phyloP scores from a whole-genome alignment of 2,113 vertebrate genomes.

The Elgaria multicarinata region DNA sequence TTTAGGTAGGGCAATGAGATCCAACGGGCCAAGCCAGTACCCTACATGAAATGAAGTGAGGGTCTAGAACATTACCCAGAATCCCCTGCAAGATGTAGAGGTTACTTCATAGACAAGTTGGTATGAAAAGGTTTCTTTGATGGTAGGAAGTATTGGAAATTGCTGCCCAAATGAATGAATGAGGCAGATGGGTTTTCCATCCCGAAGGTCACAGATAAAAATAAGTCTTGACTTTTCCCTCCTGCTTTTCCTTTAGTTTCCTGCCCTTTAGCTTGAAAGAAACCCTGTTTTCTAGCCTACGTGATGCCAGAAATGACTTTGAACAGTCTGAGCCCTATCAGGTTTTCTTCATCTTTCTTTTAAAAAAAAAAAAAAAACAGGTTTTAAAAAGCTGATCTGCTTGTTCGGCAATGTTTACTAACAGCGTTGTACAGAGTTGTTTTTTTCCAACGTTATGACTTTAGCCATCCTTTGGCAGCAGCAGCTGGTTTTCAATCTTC shows the following conservation, averaged over 20 bases:
- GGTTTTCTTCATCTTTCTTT: not conserved
- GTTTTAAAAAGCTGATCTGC: not conserved
- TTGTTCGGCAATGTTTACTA: not conserved
- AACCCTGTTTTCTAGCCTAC: not conserved
- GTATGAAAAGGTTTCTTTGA: not conserved
- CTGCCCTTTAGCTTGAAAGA: not conserved
- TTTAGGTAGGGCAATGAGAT: not conserved
- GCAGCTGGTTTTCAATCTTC: not conserved
- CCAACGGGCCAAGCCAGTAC: not conserved
- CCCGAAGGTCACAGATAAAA: not conserved
- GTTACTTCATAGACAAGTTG: not conserved
- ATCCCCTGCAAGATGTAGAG: not conserved
- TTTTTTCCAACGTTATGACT: not conserved
- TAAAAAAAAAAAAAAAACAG: not conserved
- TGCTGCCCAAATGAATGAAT: not conserved
- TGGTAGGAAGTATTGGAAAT: not conserved
- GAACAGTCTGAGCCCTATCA: not conserved
- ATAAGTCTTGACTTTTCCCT: not conserved
- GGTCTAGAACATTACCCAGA: not conserved
- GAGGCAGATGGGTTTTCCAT: not conserved
- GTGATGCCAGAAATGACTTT: not conserved
- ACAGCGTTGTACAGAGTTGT: not conserved
- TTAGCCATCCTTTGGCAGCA: not conserved
- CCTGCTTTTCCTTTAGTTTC: not conserved
- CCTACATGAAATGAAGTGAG: too few species aligned